Base-by-base conservation (phyloP, 2,888 invertebrate species). In the Drosophila dives region DNA sequence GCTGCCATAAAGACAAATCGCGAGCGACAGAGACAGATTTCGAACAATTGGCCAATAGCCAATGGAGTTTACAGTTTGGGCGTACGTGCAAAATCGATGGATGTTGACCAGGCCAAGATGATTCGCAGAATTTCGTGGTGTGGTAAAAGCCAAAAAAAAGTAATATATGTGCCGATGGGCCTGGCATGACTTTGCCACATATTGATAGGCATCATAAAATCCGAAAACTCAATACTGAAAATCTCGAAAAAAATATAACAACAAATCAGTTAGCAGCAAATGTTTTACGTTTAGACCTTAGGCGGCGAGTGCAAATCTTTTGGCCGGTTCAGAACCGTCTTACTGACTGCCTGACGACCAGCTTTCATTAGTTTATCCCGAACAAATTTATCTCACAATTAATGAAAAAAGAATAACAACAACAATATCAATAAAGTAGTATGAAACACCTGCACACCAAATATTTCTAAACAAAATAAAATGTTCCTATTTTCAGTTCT, bases 281-380 rank as follows among this genome's bases (percentile, higher is more conserved):
- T 89, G 89, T 80, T 89, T 89, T 86, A 65, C 42, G 72, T 72
- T 86, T 70, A 62, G 70, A 83, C 64, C 77, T 67, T 76, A 72
- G 74, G 63, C 72, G 89, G 87, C 83, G 84, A 84, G 90, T 84
- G 82, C 71, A 87, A 87, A 86, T 83, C 77, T 56, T 68, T 66
- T 69, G 79, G 75, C 65, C 68, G 60, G 77, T 68, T 79, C 79
- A 71, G 67, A 80, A 70, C 11, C 77, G 74, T 78, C 66, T 61
- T 53, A 53, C 67, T 49, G 67, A 74, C 75, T 66, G 62, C 64
- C 66, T 60, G 71, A 55, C 64, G 71, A 71, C 66, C 82, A 69
- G 67, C 74, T 69, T 80, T 71, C 77, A 79, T 76, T 64, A 54
- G 67, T 68, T 78, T 72, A 65, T 63, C 51, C 67, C 77, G 58